A percentile compares a stretch with the other conserved stretches of the same genome.
Conservation (phyloP, 2,888 invertebrate genomes). For the Drosophila neonasuta region DNA sequence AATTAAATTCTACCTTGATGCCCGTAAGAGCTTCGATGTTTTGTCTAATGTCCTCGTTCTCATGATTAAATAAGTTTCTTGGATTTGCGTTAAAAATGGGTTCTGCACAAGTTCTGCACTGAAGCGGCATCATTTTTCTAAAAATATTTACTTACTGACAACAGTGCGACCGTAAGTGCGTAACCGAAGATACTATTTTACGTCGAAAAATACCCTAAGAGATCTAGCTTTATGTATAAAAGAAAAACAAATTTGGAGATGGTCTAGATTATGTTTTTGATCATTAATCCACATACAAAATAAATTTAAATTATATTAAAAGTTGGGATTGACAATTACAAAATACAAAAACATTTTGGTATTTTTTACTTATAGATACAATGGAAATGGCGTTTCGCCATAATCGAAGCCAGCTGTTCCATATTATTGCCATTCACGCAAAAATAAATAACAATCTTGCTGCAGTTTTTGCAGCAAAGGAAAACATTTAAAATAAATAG, state of each 20-base stretch:
- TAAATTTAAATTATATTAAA: no score
- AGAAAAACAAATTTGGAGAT: no score
- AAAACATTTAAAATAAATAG: neutral
- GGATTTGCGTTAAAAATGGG: slow-evolving; percentile 49
- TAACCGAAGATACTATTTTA: no score
- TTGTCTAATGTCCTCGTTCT: slow-evolving; percentile 35
- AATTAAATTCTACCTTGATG: slow-evolving; percentile 30
- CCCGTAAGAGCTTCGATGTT: slow-evolving; percentile 53
- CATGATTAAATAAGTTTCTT: slow-evolving; percentile 48
- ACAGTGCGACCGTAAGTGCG: neutral
- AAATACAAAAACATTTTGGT: no score
- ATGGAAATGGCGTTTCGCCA: slow-evolving; percentile 7
- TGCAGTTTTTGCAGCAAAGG: neutral
- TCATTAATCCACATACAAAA: no score
- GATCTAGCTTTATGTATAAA: no score
- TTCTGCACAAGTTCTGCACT: slow-evolving; percentile 59
- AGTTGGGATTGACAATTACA: no score
- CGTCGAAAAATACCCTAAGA: no score
- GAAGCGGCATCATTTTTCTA: slow-evolving; percentile 26
- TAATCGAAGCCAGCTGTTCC: slow-evolving; percentile 4
- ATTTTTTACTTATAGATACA: neutral
- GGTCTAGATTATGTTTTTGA: no score
- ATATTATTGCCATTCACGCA: slow-evolving; percentile 20
- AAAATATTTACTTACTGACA: neutral
- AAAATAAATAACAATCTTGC: neutral